Conservation (phyloP, 2,113 vertebrate species). For the Puntigrus tetrazona region DNA sequence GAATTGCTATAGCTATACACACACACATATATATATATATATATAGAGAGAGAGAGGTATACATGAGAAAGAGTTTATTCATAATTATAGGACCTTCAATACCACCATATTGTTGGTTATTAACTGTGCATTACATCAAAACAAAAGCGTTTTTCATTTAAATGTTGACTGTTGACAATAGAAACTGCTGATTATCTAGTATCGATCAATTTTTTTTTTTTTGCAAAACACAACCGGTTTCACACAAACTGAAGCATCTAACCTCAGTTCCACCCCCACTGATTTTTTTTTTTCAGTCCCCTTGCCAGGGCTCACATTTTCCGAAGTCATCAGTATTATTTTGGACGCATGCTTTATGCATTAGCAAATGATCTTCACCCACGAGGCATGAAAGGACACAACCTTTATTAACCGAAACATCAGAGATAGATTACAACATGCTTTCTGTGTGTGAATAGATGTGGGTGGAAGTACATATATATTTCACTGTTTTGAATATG, state of each 20-base stretch:
- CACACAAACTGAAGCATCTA: not conserved
- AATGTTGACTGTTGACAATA: not conserved
- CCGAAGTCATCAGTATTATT: constrained; percentile 16
- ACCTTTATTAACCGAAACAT: constrained; percentile 5
- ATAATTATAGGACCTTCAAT: not conserved
- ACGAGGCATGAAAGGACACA: not conserved
- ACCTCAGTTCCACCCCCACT: constrained; percentile 34
- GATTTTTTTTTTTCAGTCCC: not conserved
- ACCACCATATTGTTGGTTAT: not conserved
- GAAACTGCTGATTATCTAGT: constrained; percentile 3
- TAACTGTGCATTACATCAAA: not conserved
- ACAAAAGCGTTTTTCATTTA: not conserved
- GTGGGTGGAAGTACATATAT: not conserved
- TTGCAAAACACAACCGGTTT: constrained; percentile 8
- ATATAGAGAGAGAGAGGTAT: no score
- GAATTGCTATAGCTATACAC: not conserved
- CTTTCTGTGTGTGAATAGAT: not conserved
- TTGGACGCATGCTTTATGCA: not conserved
- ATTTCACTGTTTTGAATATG: not conserved
- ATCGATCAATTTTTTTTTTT: not conserved
- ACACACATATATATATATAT: not conserved
- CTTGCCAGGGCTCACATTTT: constrained; percentile 21
- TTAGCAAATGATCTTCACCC: constrained; percentile 1
- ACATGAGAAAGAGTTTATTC: not conserved
- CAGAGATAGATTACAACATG: not conserved